Base-by-base conservation (phyloP, 2,113 vertebrate species). In the Brachyhypopomus occidentalis region DNA sequence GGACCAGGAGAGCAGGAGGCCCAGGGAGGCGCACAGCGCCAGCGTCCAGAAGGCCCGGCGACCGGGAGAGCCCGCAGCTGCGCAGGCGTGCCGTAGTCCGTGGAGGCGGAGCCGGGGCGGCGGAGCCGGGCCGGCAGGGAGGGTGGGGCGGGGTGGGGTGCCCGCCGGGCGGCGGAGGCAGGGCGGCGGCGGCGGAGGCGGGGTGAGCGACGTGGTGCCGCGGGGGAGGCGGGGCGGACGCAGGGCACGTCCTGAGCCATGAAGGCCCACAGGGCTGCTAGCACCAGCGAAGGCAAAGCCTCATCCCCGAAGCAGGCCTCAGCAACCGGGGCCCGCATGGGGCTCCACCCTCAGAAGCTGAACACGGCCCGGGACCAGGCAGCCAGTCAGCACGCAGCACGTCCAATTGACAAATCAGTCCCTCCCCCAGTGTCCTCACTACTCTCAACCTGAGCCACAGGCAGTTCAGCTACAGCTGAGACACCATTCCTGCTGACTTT, bases 1-100 rank as follows among this genome's bases (percentile, higher is more conserved):
- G 84, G 97, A 98, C 96, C 96, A 98, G 64, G 97, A 96, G 85
- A 98, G 87, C 81, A 98, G 94, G 87, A 97, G 90, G 45, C 97
- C 97, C 80, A 98, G 86, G 16, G 96, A 96, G 55, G 95, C 94
- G 88, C 96, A 97, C 80, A 98, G 91, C 52, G 96, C 97, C 88
- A 99, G 90, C 64, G 95, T 91, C 97, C 97, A 98, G 78, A 98
- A 94, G 52, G 95, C 95, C 72, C 97, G 93, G 58, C 94, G 94
- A 80, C 93, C 91, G 72, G 94, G 83, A 0, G 96, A 95, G 56
- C 92, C 92, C 0, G 93, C 91, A 4, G 93, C 91, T 19, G 94
- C 83, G 75, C 95, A 96, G 85, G 96, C 92, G 77, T 96, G 94
- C 90, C 94, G 93, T 86, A 98, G 90, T 86, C 97, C 97, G 72